Conservation (phyloP, 2,888 invertebrate species). For the Spilosoma lubricipeda region DNA sequence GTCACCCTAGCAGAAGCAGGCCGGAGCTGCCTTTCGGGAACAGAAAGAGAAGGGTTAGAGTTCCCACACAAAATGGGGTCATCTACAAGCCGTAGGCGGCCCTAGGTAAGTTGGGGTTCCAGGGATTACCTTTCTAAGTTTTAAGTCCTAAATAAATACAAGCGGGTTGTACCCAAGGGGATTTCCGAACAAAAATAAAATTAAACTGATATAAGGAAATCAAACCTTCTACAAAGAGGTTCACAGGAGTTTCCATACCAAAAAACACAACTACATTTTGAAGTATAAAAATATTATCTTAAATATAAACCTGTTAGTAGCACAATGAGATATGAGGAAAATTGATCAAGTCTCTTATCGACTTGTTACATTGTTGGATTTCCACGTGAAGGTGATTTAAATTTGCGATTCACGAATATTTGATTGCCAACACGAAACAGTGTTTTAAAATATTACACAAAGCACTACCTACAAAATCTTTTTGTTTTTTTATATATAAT, state of each 20-base stretch:
- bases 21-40: too few species aligned
- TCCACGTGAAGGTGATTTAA: conserved; percentile 12
- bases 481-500: background rate
- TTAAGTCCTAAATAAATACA: too few species aligned
- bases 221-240: background rate
- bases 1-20: too few species aligned
- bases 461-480: background rate
- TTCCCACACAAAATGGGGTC: too few species aligned
- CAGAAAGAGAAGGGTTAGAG: too few species aligned
- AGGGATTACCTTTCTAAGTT: too few species aligned
- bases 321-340: conserved; percentile 4
- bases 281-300: background rate
- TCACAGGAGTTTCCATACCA: background rate
- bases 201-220: background rate
- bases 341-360: background rate
- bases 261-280: background rate
- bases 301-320: background rate
- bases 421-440: background rate
- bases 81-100: too few species aligned
- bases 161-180: too few species aligned
- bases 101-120: too few species aligned
- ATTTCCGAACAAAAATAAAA: too few species aligned
- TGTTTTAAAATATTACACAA: background rate
- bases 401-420: conserved; percentile 5
- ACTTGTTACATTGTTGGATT: background rate